Evolutionary conservation across 2,113 vertebrate genomes (phyloP).

Genomic region (Heterotis niloticus): DNA sequence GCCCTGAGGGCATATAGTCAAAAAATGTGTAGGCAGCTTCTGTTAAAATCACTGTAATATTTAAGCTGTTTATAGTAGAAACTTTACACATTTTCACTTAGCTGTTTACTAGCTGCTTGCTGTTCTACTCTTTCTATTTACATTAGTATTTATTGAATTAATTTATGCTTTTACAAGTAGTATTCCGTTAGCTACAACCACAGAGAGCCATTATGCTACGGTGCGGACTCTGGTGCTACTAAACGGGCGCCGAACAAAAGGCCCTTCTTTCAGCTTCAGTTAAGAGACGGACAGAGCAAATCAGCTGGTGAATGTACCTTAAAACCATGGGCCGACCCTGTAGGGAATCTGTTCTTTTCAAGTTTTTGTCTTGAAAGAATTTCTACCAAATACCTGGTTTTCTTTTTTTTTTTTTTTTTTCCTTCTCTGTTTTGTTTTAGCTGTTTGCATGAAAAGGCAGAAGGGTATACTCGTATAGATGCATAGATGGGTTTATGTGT

Average conservation of each 20-base stretch:
- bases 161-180: slow-evolving; percentile 55
- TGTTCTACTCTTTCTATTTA: slow-evolving; percentile 31
- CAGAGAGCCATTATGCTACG: slow-evolving; percentile 11
- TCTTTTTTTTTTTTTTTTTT: slow-evolving; percentile 19
- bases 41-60: slow-evolving; percentile 58
- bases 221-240: slow-evolving; percentile 46
- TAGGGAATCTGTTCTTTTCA: neutral
- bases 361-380: slow-evolving; percentile 2
- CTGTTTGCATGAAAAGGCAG: neutral
- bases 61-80: slow-evolving; percentile 39
- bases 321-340: slow-evolving; percentile 21
- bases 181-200: slow-evolving; percentile 49
- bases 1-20: slow-evolving; percentile 31
- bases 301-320: slow-evolving; percentile 27
- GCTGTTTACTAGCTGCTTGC: slow-evolving; percentile 35
- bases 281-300: neutral
- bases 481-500: neutral
- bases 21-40: slow-evolving; percentile 60
- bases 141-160: slow-evolving; percentile 57
- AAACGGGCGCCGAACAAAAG: neutral
- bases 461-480: neutral
- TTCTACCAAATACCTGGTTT: neutral
- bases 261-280: neutral
- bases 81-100: slow-evolving; percentile 31
- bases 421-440: neutral